Base-by-base conservation (phyloP, 2,888 invertebrate species). In the Tanaodytes sp. region DNA sequence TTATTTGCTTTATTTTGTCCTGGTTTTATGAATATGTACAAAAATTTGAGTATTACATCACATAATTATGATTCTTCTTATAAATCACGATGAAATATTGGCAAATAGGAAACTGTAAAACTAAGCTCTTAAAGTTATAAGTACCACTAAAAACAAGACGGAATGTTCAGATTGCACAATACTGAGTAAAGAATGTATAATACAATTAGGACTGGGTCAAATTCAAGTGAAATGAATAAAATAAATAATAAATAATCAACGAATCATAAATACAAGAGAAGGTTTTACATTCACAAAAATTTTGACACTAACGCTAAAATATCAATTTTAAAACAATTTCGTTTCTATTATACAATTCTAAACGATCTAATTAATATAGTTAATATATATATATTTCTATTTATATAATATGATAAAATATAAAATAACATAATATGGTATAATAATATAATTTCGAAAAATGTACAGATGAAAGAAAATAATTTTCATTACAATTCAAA, bases 121-220 rank as follows among this genome's bases (percentile, higher is more conserved):
- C 46, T 66, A 66, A 55, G 27, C 71, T 68, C 72, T 64, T 74
- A 72, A 31, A 49, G 40, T 57, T 69, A 72, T 71, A 75, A 72
- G 68, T 64, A 48, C 72, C 39, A 64, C 62, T 72, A 76, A 18
- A 67, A 67, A 61, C 37, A 31, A 67, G 61, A 67, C 80, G 82
- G 81, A 84, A 83, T 82, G 83, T 82, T 82, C 33, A 80, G 80
- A 84, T 84, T 84, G 84, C 83, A 84, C 83, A 80, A 80, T 82
- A 81, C 77, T 81, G 76, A 77, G 75, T 77, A 75, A 55, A 37
- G 65, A 75, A 76, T 72, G 71, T 77, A 80, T 78, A 75, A 72
- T 82, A 82, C 78, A 77, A 77, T 74, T 51, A 62, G 67, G 61
- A 76, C 71, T 75, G 73, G 58, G 48, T 54, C 69, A 70, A 76